Percentiles rank a stretch among this genome's conserved stretches.
Evolutionary conservation across 2,113 vertebrate species (phyloP).

Genomic region (Barbus barbus): DNA sequence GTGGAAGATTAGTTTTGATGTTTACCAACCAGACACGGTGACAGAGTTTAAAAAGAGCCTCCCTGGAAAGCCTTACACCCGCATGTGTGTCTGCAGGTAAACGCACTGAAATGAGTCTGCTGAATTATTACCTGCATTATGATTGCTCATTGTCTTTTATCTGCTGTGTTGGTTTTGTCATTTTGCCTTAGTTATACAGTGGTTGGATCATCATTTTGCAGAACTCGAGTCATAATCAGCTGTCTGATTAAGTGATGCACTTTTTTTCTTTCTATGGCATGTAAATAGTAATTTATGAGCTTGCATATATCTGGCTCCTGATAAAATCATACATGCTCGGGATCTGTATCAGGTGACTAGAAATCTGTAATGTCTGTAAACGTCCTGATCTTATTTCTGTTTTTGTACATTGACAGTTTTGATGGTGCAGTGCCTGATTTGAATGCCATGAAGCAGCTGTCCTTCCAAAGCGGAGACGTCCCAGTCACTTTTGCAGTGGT

Average conservation of each 20-base stretch:
- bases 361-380: too few relatives aligned
- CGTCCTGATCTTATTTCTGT: not conserved
- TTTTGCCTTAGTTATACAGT: not conserved
- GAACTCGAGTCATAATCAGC: not conserved
- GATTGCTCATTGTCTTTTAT: not conserved
- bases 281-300: not conserved
- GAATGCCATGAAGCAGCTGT: slow-evolving; percentile 79
- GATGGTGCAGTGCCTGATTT: slow-evolving; percentile 85
- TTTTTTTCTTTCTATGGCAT: not conserved
- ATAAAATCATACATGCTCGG: not conserved
- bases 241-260: not conserved
- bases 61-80: slow-evolving; percentile 85
- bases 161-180: not conserved
- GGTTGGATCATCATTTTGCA: not conserved
- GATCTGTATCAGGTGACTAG: not conserved
- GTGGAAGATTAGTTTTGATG: slow-evolving; percentile 84
- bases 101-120: not conserved
- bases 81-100: slow-evolving; percentile 90
- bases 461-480: slow-evolving; percentile 81
- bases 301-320: not conserved
- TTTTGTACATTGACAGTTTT: slow-evolving; percentile 74
- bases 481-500: slow-evolving; percentile 87
- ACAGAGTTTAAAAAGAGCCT: slow-evolving; percentile 89
- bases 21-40: slow-evolving; percentile 87
- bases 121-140: not conserved